Percentiles rank a stretch among this genome's conserved stretches.
Evolutionary conservation across 2,888 invertebrate genomes (phyloP).

Genomic region (Physocephala rufipes): DNA sequence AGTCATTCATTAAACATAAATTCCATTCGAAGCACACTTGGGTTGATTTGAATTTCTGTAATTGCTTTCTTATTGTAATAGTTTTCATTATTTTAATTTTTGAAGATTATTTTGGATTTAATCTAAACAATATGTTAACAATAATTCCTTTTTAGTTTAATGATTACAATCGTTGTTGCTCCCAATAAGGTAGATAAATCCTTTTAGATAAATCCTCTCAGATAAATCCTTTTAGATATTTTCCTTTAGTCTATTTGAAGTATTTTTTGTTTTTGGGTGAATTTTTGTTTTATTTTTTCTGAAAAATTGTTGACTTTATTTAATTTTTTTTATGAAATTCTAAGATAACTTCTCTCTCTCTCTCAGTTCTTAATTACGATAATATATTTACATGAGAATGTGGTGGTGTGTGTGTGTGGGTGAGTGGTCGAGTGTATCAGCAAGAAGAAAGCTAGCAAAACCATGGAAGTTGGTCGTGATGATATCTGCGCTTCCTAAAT

Average conservation of each 20-base stretch:
- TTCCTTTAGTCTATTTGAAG: conserved; percentile 2
- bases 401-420: too few species aligned
- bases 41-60: conserved; percentile 51
- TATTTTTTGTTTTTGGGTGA: neutral
- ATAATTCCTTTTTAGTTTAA: conserved; percentile 45
- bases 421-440: too few species aligned
- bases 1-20: conserved; percentile 41
- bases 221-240: conserved; percentile 24
- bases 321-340: too few species aligned
- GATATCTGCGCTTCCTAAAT: too few species aligned
- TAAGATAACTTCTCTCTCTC: too few species aligned
- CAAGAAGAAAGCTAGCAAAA: too few species aligned
- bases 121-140: conserved; percentile 32
- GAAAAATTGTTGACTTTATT: neutral
- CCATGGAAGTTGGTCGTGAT: too few species aligned
- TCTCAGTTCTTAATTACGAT: too few species aligned
- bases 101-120: conserved; percentile 39
- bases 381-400: too few species aligned
- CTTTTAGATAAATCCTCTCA: too few species aligned
- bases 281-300: neutral
- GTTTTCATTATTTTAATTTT: conserved; percentile 33
- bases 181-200: conserved; percentile 49
- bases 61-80: conserved; percentile 27
- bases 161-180: conserved; percentile 53
- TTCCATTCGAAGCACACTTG: conserved; percentile 61